Base-by-base conservation (phyloP, 2,113 vertebrate species). In the Marmota monax region DNA sequence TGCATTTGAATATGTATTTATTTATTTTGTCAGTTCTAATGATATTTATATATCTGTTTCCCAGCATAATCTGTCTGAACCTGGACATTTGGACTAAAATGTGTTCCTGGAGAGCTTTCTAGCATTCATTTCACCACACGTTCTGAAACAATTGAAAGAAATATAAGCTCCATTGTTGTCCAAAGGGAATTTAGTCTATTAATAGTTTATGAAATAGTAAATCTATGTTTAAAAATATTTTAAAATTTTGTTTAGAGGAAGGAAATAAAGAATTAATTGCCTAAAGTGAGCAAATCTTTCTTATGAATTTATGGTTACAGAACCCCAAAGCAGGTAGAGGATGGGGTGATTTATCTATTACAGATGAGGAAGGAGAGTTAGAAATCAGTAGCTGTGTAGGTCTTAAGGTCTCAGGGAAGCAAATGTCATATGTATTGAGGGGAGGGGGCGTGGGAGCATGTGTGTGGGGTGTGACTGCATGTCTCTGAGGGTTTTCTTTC, bases 1-100 rank as follows among this genome's bases (percentile, higher is more conserved):
- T 92, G 45, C 23, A 94, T 92, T 87, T 92, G n/a, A 94, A 87
- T 95, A 88, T 16, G 9, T 84, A 67, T 85, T 93, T 95, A 45
- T 92, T 82, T 74, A 34, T 82, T 87, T 9, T 77, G 39, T 73
- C 63, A 90, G 22, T 67, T 77, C 27, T 83, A 93, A 92, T 83
- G 29, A 72, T 63, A 56, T 89, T 74, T 51, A 93, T 88, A 87
- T 90, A 93, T 74, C 61, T 80, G 7, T 78, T 72, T 93, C 84
- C n/a, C 51, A 67, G 56, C 6, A 73, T 93, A 76, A 79, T 29
- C 53, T 78, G 18, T 9, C 2, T 92, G 48, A 61, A 51, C 34
- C 61, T 37, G 48, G 27, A n/a, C 61, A 73, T 78, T 93, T 96
- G 92, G 79, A 90, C 56, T 93, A 51, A 94, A 53, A 83, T 22